Conservation (phyloP, 2,888 invertebrate species). For the Orthosia gothica region DNA sequence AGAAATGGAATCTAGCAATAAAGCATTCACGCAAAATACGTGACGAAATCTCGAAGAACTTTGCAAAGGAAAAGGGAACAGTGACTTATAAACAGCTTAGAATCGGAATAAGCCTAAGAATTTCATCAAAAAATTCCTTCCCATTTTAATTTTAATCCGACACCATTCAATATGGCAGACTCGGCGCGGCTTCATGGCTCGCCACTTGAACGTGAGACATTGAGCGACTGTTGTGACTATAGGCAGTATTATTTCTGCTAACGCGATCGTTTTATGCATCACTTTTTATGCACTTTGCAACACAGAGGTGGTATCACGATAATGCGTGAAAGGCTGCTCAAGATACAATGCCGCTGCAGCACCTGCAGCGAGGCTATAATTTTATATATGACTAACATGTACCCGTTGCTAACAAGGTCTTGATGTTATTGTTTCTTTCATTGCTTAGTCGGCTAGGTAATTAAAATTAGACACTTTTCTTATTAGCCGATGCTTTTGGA, state of each 20-base stretch:
- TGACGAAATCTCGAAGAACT: neutral
- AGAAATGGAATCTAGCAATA: neutral
- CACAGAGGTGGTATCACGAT: conserved; percentile 26
- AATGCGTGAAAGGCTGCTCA: conserved; percentile 23
- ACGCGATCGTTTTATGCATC: conserved; percentile 38
- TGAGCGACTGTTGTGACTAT: conserved; percentile 30
- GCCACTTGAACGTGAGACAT: conserved; percentile 45
- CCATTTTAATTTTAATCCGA: conserved; percentile 32
- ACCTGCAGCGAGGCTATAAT: neutral
- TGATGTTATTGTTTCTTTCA: conserved; percentile 1
- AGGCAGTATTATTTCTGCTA: conserved; percentile 33
- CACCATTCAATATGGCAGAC: conserved; percentile 22
- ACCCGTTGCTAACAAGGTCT: conserved; percentile 15
- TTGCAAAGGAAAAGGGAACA: conserved; percentile 12
- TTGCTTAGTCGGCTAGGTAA: neutral
- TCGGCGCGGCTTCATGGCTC: neutral
- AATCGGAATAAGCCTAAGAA: conserved; percentile 15
- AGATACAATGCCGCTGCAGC: conserved; percentile 10
- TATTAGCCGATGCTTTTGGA: neutral
- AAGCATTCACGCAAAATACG: neutral
- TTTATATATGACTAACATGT: conserved; percentile 4
- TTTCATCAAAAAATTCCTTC: conserved; percentile 42
- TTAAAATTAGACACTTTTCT: neutral
- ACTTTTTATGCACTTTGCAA: conserved; percentile 38
- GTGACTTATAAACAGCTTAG: neutral